Base-by-base conservation (phyloP, 2,888 invertebrate genomes). In the Drosophila longiperda region DNA sequence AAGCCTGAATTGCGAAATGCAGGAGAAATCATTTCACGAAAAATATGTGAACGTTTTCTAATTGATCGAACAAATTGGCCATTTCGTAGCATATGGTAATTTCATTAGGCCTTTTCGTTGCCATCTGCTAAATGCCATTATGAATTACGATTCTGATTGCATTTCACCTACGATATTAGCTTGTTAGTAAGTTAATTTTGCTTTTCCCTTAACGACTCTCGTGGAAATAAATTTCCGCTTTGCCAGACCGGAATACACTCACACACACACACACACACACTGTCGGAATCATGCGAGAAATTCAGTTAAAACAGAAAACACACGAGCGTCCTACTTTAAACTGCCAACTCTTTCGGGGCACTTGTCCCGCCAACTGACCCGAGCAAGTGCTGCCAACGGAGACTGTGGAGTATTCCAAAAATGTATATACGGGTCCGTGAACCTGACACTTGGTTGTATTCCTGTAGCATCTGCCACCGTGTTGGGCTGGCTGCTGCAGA, bases 181-280 rank as follows among this genome's bases (percentile, higher is more conserved):
- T 69, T 68, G 73, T 66, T 73, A n/a, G 38, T 12, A 52, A 49
- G 66, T 29, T 74, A 79, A 75, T 73, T 77, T 77, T 79, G 69
- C 85, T 77, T 80, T 83, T 85, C 82, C 83, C 75, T 61, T 71
- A 75, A 77, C 87, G 79, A 79, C 69, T 81, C 75, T 73, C 75
- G 80, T 74, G 85, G 85, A 87, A 85, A 79, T 88, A 85, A 85
- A 85, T 85, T 85, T 85, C 85, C 85, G 87, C 68, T 78, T 70
- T 84, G 73, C 71, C 78, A 83, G 85, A 76, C 82, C 55, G 38
- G 63, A 62, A 62, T 65, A 23, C 49, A 66, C 58, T 40, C 42
- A 66, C 59, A 54, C 53, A 61, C 40, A 70, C 58, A 53, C 26
- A 67, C 40, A 36, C 42, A 48, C 33, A 49, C n/a, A 55, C 40